Conservation (phyloP, 2,888 invertebrate genomes). For the Xestia c-nigrum region DNA sequence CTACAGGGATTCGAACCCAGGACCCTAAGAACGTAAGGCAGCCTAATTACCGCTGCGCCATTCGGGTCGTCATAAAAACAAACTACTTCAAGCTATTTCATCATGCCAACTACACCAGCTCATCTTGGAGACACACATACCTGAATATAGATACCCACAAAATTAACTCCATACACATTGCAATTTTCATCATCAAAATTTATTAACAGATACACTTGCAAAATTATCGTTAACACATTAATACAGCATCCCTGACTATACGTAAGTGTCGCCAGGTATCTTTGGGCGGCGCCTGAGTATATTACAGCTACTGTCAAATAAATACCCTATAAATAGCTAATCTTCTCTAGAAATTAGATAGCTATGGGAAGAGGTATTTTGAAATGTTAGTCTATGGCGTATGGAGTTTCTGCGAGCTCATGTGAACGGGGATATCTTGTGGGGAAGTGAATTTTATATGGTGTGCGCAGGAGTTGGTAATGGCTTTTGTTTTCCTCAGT, state of each 20-base stretch:
- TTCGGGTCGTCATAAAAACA: too few species aligned
- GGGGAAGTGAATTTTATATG: conserved; percentile 46
- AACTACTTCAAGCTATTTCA: not conserved
- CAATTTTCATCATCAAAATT: conserved; percentile 28
- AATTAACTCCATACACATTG: conserved; percentile 29
- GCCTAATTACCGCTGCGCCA: too few species aligned
- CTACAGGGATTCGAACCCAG: too few species aligned
- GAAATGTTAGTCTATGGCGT: conserved; percentile 50
- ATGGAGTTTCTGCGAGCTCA: conserved; percentile 58
- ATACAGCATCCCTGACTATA: conserved; percentile 34
- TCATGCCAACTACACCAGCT: not conserved
- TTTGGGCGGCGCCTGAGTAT: conserved; percentile 53
- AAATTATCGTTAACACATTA: conserved; percentile 34
- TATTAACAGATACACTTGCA: conserved; percentile 8
- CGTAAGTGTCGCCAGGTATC: conserved; percentile 47
- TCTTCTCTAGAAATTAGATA: conserved; percentile 62
- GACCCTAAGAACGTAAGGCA: too few species aligned
- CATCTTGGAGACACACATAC: not conserved
- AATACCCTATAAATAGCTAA: conserved; percentile 48
- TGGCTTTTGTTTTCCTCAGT: conserved; percentile 7
- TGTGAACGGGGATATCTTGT: conserved; percentile 51
- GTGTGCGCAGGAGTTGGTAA: conserved; percentile 11
- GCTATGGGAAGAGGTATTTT: conserved; percentile 63
- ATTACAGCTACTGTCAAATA: conserved; percentile 54
- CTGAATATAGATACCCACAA: conserved; percentile 1